A percentile compares a stretch with the other conserved stretches of the same genome.
Conservation (phyloP, 2,113 vertebrate genomes). For the Ibidorhyncha struthersii region DNA sequence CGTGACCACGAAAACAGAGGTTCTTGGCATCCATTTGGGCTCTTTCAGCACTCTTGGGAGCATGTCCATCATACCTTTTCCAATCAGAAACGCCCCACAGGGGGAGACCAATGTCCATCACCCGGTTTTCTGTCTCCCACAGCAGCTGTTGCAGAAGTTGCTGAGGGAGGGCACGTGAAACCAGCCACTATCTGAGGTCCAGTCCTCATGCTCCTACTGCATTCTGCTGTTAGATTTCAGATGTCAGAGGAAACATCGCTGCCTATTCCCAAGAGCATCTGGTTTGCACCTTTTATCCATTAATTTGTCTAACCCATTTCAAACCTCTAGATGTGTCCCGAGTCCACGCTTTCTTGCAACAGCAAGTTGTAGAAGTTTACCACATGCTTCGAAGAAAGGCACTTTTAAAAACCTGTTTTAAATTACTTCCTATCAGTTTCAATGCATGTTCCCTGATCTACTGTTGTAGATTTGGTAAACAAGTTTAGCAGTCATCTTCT, state of each 20-base stretch:
- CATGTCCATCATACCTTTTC: background rate
- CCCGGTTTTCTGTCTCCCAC: background rate
- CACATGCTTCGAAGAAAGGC: background rate
- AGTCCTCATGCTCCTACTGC: background rate
- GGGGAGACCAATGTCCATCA: background rate
- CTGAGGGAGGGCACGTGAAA: background rate
- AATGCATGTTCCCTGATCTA: background rate
- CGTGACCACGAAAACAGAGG: background rate
- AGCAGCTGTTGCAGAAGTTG: background rate
- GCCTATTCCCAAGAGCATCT: background rate
- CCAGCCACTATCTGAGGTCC: background rate
- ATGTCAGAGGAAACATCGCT: background rate
- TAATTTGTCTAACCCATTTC: background rate
- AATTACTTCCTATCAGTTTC: background rate
- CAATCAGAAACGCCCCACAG: background rate
- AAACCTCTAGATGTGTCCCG: background rate
- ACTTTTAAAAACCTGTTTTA: constrained; percentile 8
- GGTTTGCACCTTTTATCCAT: constrained; percentile 1
- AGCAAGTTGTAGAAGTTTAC: background rate
- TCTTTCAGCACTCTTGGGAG: background rate
- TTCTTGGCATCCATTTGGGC: background rate
- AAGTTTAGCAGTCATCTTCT: background rate
- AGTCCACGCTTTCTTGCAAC: background rate
- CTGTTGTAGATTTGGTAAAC: background rate
- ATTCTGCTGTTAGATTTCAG: background rate